Percentiles rank a stretch among this genome's conserved stretches.
Evolutionary conservation across 1,140 invertebrate species (phyloP).

Genomic region (Amyelois transitella): DNA sequence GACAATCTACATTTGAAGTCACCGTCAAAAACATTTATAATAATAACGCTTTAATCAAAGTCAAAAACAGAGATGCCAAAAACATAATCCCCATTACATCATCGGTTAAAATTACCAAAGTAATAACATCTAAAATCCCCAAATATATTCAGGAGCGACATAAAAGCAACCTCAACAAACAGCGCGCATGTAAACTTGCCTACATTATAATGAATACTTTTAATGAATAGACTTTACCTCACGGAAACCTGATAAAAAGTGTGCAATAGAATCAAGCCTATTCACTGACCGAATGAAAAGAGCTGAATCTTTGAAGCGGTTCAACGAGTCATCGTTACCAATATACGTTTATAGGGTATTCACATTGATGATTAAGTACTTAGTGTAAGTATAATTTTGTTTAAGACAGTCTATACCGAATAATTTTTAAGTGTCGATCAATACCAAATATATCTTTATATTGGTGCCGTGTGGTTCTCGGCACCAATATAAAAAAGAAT

Average conservation of each 20-base stretch:
- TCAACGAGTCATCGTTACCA: conserved; percentile 3
- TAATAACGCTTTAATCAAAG: too few relatives aligned
- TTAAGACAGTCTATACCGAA: too few relatives aligned
- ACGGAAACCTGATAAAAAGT: not conserved
- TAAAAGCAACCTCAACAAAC: not conserved
- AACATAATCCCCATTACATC: too few relatives aligned
- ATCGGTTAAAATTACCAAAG: not conserved
- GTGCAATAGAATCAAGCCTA: not conserved
- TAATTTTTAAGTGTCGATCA: too few relatives aligned
- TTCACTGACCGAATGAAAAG: conserved; percentile 3
- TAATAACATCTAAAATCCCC: not conserved
- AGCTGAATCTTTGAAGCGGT: conserved; percentile 5
- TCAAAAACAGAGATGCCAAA: too few relatives aligned
- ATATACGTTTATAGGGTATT: not conserved
- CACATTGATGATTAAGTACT: not conserved
- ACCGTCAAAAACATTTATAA: too few relatives aligned
- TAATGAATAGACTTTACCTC: conserved; percentile 1
- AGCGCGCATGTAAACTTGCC: not conserved
- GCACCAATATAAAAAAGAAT: too few relatives aligned
- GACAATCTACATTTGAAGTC: too few relatives aligned
- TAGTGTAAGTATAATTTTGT: not conserved
- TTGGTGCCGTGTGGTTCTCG: too few relatives aligned
- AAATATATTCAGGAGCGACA: not conserved
- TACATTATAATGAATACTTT: not conserved
- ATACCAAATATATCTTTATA: too few relatives aligned